phyloP scores from a whole-genome alignment of 2,888 invertebrate genomes.

The Catocala nupta region DNA sequence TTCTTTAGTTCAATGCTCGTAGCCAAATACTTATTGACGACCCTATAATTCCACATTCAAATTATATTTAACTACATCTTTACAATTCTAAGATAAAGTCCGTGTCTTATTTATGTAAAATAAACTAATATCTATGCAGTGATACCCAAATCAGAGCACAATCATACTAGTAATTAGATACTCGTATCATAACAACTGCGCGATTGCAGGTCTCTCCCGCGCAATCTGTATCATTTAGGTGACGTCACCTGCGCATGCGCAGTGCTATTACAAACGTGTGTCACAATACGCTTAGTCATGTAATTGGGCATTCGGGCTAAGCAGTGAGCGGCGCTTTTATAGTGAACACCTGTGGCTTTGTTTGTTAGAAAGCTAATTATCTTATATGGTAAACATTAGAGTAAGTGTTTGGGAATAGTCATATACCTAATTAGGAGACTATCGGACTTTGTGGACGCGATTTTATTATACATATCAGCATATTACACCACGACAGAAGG shows the following conservation, averaged over 20 bases:
- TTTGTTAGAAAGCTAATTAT: constrained; percentile 12
- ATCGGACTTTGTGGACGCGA: too few relatives aligned
- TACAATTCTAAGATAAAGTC: too few relatives aligned
- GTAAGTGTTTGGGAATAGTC: background rate
- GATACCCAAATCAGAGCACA: constrained; percentile 31
- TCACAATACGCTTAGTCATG: constrained; percentile 53
- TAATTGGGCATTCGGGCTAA: constrained; percentile 47
- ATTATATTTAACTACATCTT: background rate
- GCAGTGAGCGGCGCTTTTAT: constrained; percentile 33
- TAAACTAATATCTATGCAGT: constrained; percentile 13
- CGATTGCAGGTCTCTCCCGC: constrained; percentile 38
- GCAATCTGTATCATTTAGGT: constrained; percentile 54
- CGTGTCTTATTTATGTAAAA: background rate
- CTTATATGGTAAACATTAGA: background rate
- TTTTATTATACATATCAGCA: too few relatives aligned
- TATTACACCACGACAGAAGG: too few relatives aligned
- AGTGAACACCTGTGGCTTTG: constrained; percentile 46
- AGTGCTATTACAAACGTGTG: constrained; percentile 33
- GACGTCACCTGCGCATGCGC: constrained; percentile 53
- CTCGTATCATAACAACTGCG: constrained; percentile 39
- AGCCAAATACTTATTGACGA: too few relatives aligned
- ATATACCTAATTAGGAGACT: too few relatives aligned
- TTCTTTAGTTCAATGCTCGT: too few relatives aligned
- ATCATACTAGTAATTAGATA: constrained; percentile 46
- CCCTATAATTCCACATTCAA: too few relatives aligned